Conservation (phyloP, 1,140 invertebrate genomes). For the Cylas formicarius region DNA sequence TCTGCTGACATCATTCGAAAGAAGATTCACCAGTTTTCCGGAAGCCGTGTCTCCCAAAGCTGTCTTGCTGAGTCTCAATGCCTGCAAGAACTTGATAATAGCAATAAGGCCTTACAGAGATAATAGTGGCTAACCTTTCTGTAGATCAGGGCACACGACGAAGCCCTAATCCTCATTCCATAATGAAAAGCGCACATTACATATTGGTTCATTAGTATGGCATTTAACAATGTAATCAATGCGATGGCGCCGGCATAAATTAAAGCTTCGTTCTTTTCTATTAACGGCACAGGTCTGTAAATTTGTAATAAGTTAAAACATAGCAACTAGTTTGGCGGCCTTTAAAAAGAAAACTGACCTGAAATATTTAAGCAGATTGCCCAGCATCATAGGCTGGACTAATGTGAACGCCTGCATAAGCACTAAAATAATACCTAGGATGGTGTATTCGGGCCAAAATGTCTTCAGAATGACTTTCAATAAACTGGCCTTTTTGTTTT, state of each 20-base stretch:
- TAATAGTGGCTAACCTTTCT: conserved; percentile 47
- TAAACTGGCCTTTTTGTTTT: conserved; percentile 37
- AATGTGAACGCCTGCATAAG: conserved; percentile 35
- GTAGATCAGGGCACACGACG: conserved; percentile 60
- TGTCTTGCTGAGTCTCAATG: conserved; percentile 53
- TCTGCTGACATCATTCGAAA: conserved; percentile 70
- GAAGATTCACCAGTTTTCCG: conserved; percentile 77
- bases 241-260: conserved; percentile 54
- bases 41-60: conserved; percentile 69
- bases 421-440: conserved; percentile 31
- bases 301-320: too few species aligned
- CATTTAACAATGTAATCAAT: conserved; percentile 45
- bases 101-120: not conserved
- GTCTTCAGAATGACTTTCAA: conserved; percentile 39
- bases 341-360: conserved; percentile 26
- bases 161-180: conserved; percentile 53
- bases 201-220: conserved; percentile 53
- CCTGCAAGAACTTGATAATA: conserved; percentile 31
- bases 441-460: conserved; percentile 43
- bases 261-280: conserved; percentile 44
- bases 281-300: too few species aligned
- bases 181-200: conserved; percentile 53
- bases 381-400: conserved; percentile 47
- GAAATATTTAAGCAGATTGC: conserved; percentile 49
- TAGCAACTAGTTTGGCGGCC: too few species aligned